A percentile compares a stretch with the other conserved stretches of the same genome.
Conservation (phyloP, 2,888 invertebrate genomes). For the Drosophila mimica region DNA sequence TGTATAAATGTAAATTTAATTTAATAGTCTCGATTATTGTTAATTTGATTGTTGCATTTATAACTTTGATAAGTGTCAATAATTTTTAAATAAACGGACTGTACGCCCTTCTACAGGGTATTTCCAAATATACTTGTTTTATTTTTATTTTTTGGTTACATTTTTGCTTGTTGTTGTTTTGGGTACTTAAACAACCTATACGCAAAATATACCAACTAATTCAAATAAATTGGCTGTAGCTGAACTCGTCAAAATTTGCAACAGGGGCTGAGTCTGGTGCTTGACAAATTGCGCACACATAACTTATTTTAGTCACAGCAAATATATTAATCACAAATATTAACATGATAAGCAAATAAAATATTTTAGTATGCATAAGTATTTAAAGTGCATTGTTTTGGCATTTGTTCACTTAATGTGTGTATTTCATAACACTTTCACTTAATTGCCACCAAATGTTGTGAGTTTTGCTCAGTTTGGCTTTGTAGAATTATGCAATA, state of each 20-base stretch:
- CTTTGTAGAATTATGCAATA: slow-evolving; percentile 45
- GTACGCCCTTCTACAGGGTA: not conserved
- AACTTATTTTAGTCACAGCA: slow-evolving; percentile 5
- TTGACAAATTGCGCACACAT: slow-evolving; percentile 35
- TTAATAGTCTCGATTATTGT: too few relatives aligned
- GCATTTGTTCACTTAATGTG: slow-evolving; percentile 26
- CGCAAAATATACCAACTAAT: slow-evolving; percentile 69
- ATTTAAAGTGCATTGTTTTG: slow-evolving; percentile 42
- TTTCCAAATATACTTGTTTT: not conserved
- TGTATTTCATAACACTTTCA: slow-evolving; percentile 75
- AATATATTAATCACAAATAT: slow-evolving; percentile 6
- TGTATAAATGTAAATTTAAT: not conserved
- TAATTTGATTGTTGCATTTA: too few relatives aligned
- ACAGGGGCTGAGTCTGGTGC: not conserved
- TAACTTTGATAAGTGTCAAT: not conserved
- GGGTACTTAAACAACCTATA: slow-evolving; percentile 22
- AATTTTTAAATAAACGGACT: too few relatives aligned
- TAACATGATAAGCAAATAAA: slow-evolving; percentile 4
- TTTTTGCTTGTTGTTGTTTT: not conserved
- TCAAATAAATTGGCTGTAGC: slow-evolving; percentile 65
- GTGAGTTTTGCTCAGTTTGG: slow-evolving; percentile 13
- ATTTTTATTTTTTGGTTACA: not conserved
- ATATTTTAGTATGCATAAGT: slow-evolving; percentile 41
- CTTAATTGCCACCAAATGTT: slow-evolving; percentile 69
- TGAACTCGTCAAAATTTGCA: slow-evolving; percentile 60